Conservation (phyloP, 2,888 invertebrate genomes). For the Acleris literana region DNA sequence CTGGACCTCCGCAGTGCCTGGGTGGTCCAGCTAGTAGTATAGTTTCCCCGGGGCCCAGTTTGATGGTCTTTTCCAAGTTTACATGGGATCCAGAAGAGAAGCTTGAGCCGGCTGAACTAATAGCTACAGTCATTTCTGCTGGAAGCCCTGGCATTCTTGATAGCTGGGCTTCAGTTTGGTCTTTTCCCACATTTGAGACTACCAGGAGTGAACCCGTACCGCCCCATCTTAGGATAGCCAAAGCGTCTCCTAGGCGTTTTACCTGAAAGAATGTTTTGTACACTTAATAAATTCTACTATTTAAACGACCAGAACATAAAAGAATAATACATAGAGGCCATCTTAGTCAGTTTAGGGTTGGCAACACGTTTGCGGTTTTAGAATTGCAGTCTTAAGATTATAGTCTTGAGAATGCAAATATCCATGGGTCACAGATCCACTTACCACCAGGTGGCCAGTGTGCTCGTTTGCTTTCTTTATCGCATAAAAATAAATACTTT, state of each 20-base stretch:
- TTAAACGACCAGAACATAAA: too few species aligned
- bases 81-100: constrained; percentile 61
- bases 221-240: constrained; percentile 71
- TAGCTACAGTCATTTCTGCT: constrained; percentile 66
- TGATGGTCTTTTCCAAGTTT: constrained; percentile 58
- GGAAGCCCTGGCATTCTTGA: constrained; percentile 70
- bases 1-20: constrained; percentile 74
- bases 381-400: too few species aligned
- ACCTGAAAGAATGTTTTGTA: constrained; percentile 61
- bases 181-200: constrained; percentile 74
- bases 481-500: too few species aligned
- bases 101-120: constrained; percentile 64
- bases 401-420: too few species aligned
- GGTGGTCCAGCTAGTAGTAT: constrained; percentile 67
- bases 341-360: too few species aligned
- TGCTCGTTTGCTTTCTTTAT: too few species aligned
- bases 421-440: too few species aligned
- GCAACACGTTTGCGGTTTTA: too few species aligned
- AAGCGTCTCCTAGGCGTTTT: constrained; percentile 80
- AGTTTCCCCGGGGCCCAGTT: constrained; percentile 64
- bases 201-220: constrained; percentile 66
- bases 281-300: background rate
- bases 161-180: constrained; percentile 72
- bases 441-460: too few species aligned
- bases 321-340: background rate